Evolutionary conservation across 2,888 invertebrate species (phyloP).

Genomic region (Dyspetes luteomarginatus): DNA sequence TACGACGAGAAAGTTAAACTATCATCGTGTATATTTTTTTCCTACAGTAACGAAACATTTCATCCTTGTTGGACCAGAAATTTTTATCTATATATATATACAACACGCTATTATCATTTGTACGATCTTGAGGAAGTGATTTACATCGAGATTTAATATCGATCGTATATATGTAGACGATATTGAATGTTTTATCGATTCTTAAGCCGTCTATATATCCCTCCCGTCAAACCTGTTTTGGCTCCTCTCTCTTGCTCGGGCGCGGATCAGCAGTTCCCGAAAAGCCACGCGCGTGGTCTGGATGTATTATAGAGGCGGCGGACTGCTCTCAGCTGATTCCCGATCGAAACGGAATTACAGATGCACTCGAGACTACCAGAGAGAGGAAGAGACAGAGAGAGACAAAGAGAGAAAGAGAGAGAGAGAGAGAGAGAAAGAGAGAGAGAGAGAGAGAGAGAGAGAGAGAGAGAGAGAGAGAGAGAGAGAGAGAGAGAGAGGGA

Average conservation of each 20-base stretch:
- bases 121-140: conserved; percentile 31
- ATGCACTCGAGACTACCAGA: conserved; percentile 79
- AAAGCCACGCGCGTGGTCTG: conserved; percentile 36
- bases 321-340: conserved; percentile 31
- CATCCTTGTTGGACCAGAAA: conserved; percentile 12
- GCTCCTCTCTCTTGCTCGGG: conserved; percentile 1
- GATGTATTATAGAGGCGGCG: conserved; percentile 3
- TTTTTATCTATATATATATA: too few species aligned
- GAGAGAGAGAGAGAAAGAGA: conserved; percentile 65
- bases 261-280: conserved; percentile 6
- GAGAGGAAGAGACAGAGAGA: conserved; percentile 31
- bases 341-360: conserved; percentile 74
- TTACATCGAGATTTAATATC: conserved; percentile 56
- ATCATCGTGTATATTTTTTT: neutral
- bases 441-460: conserved; percentile 66
- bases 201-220: too few species aligned
- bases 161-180: conserved; percentile 12
- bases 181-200: conserved; percentile 58
- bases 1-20: neutral
- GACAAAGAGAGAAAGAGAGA: neutral
- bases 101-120: conserved; percentile 1
- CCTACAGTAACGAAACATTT: conserved; percentile 6
- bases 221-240: conserved; percentile 60
- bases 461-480: conserved; percentile 9
- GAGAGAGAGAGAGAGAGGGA: conserved; percentile 44